phyloP scores from a whole-genome alignment of 2,113 vertebrate species.

The Thalassoma bifasciatum region DNA sequence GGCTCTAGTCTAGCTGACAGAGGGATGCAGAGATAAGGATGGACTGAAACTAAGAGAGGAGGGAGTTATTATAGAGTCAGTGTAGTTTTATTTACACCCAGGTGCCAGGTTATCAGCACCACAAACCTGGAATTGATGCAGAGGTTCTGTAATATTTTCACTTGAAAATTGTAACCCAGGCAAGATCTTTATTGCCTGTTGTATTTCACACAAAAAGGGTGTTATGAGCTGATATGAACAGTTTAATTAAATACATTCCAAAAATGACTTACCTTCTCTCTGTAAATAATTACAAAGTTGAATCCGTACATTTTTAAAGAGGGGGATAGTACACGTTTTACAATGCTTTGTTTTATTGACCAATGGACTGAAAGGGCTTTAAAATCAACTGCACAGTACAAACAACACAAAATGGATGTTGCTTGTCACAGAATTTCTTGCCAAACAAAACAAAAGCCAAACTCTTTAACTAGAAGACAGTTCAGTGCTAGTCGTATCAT shows the following conservation, averaged over 20 bases:
- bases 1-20: constrained; percentile 44
- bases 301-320: not conserved
- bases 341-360: too few species aligned
- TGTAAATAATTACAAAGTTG: not conserved
- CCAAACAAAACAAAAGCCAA: too few species aligned
- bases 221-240: not conserved
- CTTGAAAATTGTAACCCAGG: too few species aligned
- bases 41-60: constrained; percentile 17
- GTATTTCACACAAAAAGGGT: not conserved
- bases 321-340: too few species aligned
- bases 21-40: constrained; percentile 17
- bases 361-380: too few species aligned
- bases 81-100: not conserved
- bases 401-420: too few species aligned
- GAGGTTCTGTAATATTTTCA: not conserved
- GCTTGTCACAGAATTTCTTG: too few species aligned
- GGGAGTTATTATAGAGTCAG: constrained; percentile 10
- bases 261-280: not conserved
- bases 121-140: not conserved
- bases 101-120: not conserved
- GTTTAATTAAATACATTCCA: not conserved
- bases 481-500: too few species aligned
- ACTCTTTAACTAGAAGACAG: too few species aligned
- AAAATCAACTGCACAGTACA: too few species aligned
- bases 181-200: not conserved